phyloP scores from a whole-genome alignment of 2,888 invertebrate genomes.

The Apantesis nais region DNA sequence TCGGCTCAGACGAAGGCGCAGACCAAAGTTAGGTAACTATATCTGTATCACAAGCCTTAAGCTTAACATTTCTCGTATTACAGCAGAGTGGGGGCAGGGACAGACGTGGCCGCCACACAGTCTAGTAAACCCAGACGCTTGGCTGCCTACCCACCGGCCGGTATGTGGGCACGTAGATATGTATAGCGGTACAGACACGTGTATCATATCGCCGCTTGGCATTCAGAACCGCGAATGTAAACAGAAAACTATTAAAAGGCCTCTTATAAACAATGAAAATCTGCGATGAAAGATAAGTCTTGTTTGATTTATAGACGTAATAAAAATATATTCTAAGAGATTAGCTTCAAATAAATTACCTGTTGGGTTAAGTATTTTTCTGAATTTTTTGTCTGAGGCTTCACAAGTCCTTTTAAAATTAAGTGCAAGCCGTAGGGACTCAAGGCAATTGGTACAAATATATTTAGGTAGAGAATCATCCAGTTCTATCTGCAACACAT shows the following conservation, averaged over 20 bases:
- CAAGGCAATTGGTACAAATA: slow-evolving; percentile 75
- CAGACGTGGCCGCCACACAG: slow-evolving; percentile 3
- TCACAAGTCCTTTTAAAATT: slow-evolving; percentile 75
- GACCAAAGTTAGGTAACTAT: not conserved
- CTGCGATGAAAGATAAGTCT: not conserved
- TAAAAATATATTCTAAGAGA: no score
- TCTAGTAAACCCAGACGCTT: slow-evolving; percentile 8
- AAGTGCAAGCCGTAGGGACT: slow-evolving; percentile 67
- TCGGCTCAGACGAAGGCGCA: not conserved
- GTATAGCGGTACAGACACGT: not conserved
- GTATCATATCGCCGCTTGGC: not conserved
- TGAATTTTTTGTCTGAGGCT: slow-evolving; percentile 72
- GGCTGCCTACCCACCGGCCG: not conserved
- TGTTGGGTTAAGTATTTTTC: slow-evolving; percentile 72
- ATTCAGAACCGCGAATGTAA: not conserved
- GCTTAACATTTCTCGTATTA: slow-evolving; percentile 5
- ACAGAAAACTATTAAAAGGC: slow-evolving; percentile 3
- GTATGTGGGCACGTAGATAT: not conserved
- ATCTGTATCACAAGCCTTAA: not conserved
- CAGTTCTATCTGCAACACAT: slow-evolving; percentile 64
- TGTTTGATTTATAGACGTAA: not conserved
- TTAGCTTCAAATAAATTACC: slow-evolving; percentile 51
- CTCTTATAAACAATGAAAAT: not conserved
- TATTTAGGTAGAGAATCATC: slow-evolving; percentile 79
- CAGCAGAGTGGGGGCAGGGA: not conserved